These are phyloP conservation scores for Patella ulyssiponensis DNA, from an alignment of 2,888 invertebrate genomes.

Conservation along the genomic window DNA sequence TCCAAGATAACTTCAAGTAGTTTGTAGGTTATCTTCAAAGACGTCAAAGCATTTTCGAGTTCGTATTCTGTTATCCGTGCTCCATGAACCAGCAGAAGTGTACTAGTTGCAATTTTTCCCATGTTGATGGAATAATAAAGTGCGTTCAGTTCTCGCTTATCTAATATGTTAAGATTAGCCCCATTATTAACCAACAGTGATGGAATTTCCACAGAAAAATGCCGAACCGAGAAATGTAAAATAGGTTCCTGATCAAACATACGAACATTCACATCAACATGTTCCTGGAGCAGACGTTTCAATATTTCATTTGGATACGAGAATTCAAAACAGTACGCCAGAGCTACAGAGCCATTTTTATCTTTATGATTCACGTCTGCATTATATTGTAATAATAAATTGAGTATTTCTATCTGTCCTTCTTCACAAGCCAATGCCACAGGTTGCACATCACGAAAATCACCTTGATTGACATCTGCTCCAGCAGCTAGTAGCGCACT, in stretches of 20 bases:
- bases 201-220: neutral
- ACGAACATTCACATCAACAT: neutral
- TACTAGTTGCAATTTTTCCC: neutral
- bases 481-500: neutral
- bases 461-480: neutral
- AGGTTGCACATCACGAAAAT: neutral
- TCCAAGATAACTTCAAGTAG: neutral
- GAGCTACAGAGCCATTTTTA: neutral
- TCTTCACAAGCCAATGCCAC: constrained; percentile 2
- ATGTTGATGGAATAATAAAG: neutral
- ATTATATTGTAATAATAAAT: neutral
- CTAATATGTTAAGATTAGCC: neutral
- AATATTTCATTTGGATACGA: neutral
- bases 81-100: neutral
- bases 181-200: neutral
- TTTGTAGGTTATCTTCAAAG: neutral
- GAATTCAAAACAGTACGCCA: constrained; percentile 3
- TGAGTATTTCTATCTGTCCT: neutral
- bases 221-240: neutral
- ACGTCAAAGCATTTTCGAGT: constrained; percentile 6
- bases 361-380: neutral
- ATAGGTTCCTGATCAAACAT: constrained; percentile 8
- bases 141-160: neutral
- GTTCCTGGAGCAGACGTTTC: neutral
- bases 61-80: neutral